Evolutionary conservation across 1,140 invertebrate genomes (phyloP).

Genomic region (Bombus sibiricus): DNA sequence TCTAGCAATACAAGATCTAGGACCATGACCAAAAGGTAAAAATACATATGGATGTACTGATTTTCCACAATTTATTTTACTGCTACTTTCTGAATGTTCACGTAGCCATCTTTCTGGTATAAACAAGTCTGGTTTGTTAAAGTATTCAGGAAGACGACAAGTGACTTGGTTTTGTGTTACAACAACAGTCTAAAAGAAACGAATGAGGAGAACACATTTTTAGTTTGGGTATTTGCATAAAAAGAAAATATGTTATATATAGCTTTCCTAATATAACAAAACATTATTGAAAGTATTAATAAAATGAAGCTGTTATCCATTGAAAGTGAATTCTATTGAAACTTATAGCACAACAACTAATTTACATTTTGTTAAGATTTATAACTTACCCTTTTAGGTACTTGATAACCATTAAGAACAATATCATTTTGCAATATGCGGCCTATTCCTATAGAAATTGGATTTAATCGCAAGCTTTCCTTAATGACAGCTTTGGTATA

Average conservation of each 20-base stretch:
- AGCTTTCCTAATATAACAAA: background rate
- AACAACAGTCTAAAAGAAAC: slow-evolving; percentile 89
- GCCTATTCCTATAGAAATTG: slow-evolving; percentile 91
- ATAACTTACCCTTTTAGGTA: slow-evolving; percentile 91
- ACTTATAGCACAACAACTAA: background rate
- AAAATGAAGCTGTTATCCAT: background rate
- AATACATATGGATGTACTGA: slow-evolving; percentile 89
- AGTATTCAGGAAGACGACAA: slow-evolving; percentile 88
- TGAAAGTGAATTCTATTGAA: background rate
- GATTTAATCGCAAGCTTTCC: slow-evolving; percentile 92
- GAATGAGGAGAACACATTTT: background rate
- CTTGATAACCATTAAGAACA: slow-evolving; percentile 90
- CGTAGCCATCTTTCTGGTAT: slow-evolving; percentile 90
- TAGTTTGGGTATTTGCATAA: background rate
- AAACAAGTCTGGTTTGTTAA: slow-evolving; percentile 87
- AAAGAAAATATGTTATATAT: background rate
- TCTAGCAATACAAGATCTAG: slow-evolving; percentile 93
- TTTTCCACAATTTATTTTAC: slow-evolving; percentile 80
- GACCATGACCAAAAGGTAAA: slow-evolving; percentile 95
- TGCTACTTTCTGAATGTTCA: slow-evolving; percentile 58
- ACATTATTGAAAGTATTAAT: background rate
- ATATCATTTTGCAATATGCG: slow-evolving; percentile 90
- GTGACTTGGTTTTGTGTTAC: slow-evolving; percentile 94
- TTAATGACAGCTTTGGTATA: slow-evolving; percentile 92
- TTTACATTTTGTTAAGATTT: background rate